Base-by-base conservation (phyloP, 2,797 vertebrate genomes). In the Chromobotia macracanthus region DNA sequence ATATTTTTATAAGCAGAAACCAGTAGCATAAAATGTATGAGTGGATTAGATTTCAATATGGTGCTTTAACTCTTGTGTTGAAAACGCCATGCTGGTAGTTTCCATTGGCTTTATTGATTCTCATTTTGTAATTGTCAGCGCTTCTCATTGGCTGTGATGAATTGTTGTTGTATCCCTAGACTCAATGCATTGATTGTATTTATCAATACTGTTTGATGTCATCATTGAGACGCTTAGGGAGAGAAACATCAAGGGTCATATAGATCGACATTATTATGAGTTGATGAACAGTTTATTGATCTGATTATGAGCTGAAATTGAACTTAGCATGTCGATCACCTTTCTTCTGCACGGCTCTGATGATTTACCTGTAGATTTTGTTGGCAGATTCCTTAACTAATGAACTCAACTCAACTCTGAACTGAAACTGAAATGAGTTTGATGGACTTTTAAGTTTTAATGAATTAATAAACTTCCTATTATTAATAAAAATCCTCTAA, bases 91-190 rank as follows among this genome's bases (percentile, higher is more conserved):
- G 67, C 85, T 87, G 85, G 86, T 87, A 86, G 82, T 89, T 89
- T 75, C 86, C 81, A 78, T 88, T 86, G 85, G 86, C 81, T 68
- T 55, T 88, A 94, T 93, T 90, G 92, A 93, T 94, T 93, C 83
- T 86, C 87, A 87, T 91, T 94, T 87, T 87, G 86, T 91, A 88
- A 87, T 67, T 87, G 88, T 91, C 87, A 83, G 72, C 86, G 73
- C 69, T 80, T 82, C 80, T 86, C 82, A 82, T 73, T 82, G 78
- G 67, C 72, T 75, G 70, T 84, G 87, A 90, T 89, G 90, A 89
- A 93, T 86, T 85, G 87, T 89, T 80, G 79, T 76, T 84, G 81
- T 79, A 56, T 79, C 75, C 83, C 72, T 77, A 58, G 61, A 25
- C 68, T 83, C 69, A 66, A 23, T 72, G 16, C 35, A 61, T 56